Conservation (phyloP, 2,888 invertebrate genomes). For the Pilophorus perplexus region DNA sequence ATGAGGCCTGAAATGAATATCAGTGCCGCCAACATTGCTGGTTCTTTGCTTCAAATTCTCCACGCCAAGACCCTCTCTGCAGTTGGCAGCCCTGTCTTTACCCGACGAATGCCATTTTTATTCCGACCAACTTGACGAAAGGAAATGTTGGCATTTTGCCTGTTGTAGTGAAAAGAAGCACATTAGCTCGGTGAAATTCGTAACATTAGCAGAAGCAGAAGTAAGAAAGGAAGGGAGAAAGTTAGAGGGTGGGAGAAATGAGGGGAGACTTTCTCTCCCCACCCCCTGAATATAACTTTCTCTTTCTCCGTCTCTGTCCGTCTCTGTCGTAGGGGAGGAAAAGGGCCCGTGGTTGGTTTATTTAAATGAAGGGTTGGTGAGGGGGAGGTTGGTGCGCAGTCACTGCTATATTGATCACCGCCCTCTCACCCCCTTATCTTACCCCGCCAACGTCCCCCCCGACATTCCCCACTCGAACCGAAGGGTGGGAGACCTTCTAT, state of each 20-base stretch:
- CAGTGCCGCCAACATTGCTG: too few species aligned
- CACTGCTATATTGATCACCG: conserved; percentile 36
- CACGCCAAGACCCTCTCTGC: too few species aligned
- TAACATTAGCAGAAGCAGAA: background rate
- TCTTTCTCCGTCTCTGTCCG: background rate
- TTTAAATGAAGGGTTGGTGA: conserved; percentile 26
- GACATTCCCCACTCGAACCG: too few species aligned
- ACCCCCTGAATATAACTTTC: background rate
- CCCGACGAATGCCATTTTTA: too few species aligned
- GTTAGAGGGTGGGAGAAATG: background rate
- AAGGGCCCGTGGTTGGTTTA: conserved; percentile 25
- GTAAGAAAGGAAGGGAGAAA: background rate
- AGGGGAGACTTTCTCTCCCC: background rate
- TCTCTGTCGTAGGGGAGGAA: too few species aligned
- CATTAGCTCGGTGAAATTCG: background rate
- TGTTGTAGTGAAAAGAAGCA: background rate
- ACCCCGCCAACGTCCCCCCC: background rate
- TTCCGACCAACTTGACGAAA: too few species aligned
- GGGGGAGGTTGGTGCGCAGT: conserved; percentile 33
- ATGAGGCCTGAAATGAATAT: too few species aligned
- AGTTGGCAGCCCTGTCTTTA: too few species aligned
- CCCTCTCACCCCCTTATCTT: background rate
- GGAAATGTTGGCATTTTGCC: background rate
- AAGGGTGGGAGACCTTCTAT: background rate
- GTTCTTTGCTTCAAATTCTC: too few species aligned